phyloP scores from a whole-genome alignment of 2,113 vertebrate genomes.

The Prunella himalayana region DNA sequence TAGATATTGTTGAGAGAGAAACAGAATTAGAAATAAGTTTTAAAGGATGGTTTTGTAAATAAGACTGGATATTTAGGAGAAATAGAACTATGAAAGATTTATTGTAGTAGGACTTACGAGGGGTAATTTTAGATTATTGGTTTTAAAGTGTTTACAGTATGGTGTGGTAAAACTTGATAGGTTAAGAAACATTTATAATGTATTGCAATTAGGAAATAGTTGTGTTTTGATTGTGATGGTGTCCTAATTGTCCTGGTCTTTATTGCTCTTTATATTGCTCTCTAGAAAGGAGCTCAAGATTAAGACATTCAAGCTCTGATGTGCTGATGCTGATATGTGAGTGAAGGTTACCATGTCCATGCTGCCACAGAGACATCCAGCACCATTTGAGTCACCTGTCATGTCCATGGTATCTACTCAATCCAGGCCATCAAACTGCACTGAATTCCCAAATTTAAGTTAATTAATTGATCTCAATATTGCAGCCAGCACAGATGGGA shows the following conservation, averaged over 20 bases:
- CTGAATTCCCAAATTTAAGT: background rate
- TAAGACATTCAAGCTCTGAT: background rate
- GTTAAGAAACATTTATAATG: background rate
- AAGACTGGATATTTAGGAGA: background rate
- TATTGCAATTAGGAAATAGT: background rate
- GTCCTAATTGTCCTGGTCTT: background rate
- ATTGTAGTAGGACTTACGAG: background rate
- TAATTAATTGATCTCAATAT: background rate
- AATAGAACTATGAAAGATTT: background rate
- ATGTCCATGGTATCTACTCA: background rate
- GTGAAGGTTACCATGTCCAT: background rate
- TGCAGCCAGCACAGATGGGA: background rate
- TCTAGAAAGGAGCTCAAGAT: background rate
- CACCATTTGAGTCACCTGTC: rapidly evolving
- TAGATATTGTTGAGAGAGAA: background rate
- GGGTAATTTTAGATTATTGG: background rate
- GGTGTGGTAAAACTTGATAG: background rate
- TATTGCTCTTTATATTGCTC: rapidly evolving
- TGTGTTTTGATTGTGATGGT: background rate
- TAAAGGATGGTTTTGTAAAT: background rate
- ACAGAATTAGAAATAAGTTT: background rate
- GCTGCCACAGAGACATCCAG: background rate
- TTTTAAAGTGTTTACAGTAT: background rate
- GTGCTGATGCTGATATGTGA: background rate
- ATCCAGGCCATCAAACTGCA: background rate